Evolutionary conservation across 2,888 invertebrate species (phyloP).

Genomic region (Drosophila setosimentum): DNA sequence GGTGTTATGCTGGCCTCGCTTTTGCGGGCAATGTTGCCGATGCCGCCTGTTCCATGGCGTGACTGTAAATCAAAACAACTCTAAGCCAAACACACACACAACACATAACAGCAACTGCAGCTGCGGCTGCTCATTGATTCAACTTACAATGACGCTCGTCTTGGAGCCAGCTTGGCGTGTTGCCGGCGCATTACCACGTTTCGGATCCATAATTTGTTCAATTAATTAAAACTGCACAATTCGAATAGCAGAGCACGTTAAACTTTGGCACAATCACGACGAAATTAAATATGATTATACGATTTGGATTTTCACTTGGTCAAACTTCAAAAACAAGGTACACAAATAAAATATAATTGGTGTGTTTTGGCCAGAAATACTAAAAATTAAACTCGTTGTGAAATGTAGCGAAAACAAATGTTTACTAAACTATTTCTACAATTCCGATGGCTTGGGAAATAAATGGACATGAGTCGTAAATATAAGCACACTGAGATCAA

Average conservation of each 20-base stretch:
- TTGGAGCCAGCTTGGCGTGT: slow-evolving; percentile 63
- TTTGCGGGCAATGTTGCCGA: slow-evolving; percentile 52
- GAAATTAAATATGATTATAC: slow-evolving; percentile 22
- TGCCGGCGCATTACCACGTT: slow-evolving; percentile 55
- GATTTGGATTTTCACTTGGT: slow-evolving; percentile 2
- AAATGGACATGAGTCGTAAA: neutral
- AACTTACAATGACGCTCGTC: slow-evolving; percentile 69
- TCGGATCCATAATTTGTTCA: slow-evolving; percentile 59
- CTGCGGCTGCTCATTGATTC: slow-evolving; percentile 6
- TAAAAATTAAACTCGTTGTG: slow-evolving; percentile 40
- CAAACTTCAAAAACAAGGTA: slow-evolving; percentile 8
- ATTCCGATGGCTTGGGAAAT: neutral
- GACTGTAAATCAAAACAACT: slow-evolving; percentile 49
- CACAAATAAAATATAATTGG: slow-evolving; percentile 40
- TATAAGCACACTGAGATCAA: slow-evolving; percentile 39
- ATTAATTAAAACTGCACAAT: slow-evolving; percentile 26
- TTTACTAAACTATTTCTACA: slow-evolving; percentile 41
- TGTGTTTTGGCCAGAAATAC: slow-evolving; percentile 26
- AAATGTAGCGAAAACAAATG: slow-evolving; percentile 50
- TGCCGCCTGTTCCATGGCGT: slow-evolving; percentile 38
- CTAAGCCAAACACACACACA: slow-evolving; percentile 18
- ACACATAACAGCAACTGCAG: neutral
- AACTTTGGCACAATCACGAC: slow-evolving; percentile 44
- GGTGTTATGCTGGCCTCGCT: slow-evolving; percentile 82
- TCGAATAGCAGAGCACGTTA: slow-evolving; percentile 40